A percentile compares a stretch with the other conserved stretches of the same genome.
Conservation (phyloP, 1,140 invertebrate species). For the Homalodisca vitripennis region DNA sequence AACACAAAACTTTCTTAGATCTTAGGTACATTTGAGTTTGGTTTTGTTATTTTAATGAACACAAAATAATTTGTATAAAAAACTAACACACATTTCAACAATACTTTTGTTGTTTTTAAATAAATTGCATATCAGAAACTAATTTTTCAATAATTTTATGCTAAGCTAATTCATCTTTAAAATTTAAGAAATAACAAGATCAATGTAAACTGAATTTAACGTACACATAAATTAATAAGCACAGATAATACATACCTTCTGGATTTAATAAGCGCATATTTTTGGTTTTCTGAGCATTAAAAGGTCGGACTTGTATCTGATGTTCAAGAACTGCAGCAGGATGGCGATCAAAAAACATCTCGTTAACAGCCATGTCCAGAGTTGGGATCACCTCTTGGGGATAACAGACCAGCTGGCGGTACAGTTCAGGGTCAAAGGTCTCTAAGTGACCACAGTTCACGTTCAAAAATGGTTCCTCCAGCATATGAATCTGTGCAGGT, state of each 20-base stretch:
- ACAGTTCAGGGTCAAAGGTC: slow-evolving; percentile 84
- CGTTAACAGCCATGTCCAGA: slow-evolving; percentile 96
- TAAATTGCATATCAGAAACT: too few relatives aligned
- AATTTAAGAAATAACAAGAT: too few relatives aligned
- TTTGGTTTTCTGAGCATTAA: slow-evolving; percentile 88
- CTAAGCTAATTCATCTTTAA: too few relatives aligned
- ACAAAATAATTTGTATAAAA: too few relatives aligned
- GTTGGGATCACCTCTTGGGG: slow-evolving; percentile 98
- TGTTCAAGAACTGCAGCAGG: slow-evolving; percentile 84
- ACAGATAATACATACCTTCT: slow-evolving; percentile 61
- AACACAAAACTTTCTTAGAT: too few relatives aligned
- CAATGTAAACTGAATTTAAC: too few relatives aligned
- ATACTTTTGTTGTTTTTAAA: too few relatives aligned
- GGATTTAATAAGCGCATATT: slow-evolving; percentile 98
- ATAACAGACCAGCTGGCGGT: slow-evolving; percentile 90
- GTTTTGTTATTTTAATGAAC: too few relatives aligned
- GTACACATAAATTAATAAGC: too few relatives aligned
- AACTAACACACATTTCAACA: too few relatives aligned
- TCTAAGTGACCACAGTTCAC: slow-evolving; percentile 92
- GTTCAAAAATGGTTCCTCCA: slow-evolving; percentile 94
- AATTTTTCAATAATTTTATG: too few relatives aligned
- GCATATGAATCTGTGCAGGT: slow-evolving; percentile 77
- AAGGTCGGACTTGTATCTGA: slow-evolving; percentile 97
- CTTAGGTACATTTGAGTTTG: too few relatives aligned
- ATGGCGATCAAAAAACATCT: slow-evolving; percentile 93